Evolutionary conservation across 2,888 invertebrate species (phyloP).

Genomic region (Zaprionus bogoriensis): DNA sequence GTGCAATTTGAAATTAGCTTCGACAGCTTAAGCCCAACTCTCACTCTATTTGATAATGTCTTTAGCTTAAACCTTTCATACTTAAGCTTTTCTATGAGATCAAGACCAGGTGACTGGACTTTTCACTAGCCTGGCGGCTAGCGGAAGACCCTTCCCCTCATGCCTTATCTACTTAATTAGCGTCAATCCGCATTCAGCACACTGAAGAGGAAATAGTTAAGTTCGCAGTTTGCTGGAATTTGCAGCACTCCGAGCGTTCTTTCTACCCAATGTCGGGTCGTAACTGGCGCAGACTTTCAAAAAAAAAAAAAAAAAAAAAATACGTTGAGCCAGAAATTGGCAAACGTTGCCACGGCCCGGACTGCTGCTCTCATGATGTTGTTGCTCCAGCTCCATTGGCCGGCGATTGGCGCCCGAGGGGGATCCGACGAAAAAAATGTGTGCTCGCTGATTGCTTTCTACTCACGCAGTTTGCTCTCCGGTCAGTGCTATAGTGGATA

Average conservation of each 20-base stretch:
- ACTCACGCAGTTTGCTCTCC: slow-evolving; percentile 55
- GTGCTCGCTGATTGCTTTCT: slow-evolving; percentile 40
- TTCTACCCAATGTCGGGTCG: slow-evolving; percentile 47
- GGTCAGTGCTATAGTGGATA: slow-evolving; percentile 11
- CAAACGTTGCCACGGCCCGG: slow-evolving; percentile 44
- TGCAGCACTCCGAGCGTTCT: slow-evolving; percentile 19
- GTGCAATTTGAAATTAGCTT: no score
- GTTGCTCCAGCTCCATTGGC: background rate
- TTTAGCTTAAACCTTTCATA: no score
- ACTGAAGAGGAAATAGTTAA: slow-evolving; percentile 29
- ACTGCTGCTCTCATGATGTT: slow-evolving; percentile 24
- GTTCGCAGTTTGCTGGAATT: slow-evolving; percentile 23
- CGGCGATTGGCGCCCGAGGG: slow-evolving; percentile 38
- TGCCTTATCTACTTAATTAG: background rate
- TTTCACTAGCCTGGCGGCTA: background rate
- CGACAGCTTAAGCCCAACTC: no score
- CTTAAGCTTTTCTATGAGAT: background rate
- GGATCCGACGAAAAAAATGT: slow-evolving; percentile 6
- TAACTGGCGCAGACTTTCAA: slow-evolving; percentile 66
- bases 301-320: slow-evolving; percentile 26
- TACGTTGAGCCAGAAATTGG: slow-evolving; percentile 28
- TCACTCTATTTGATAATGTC: no score
- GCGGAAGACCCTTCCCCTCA: background rate
- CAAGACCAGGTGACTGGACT: no score
- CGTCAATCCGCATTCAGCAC: slow-evolving; percentile 2